These are phyloP conservation scores for Aurelia aurita complex sp. Pacific DNA, from an alignment of 30 jellyfish, hydroid and myxozoan species.

Conservation along the genomic window DNA sequence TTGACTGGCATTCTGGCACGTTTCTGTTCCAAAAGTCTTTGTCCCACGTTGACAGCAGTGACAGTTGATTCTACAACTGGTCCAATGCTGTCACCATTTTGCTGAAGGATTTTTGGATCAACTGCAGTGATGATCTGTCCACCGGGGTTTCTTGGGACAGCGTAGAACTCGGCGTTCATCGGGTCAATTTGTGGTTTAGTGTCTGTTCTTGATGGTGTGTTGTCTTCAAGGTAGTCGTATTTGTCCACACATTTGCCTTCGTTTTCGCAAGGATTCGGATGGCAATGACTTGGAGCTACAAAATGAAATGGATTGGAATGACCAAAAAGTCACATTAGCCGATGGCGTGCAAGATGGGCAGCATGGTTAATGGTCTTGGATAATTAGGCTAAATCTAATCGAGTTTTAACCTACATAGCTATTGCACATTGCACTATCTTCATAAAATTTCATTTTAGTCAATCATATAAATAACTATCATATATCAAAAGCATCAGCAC, in stretches of 20 bases:
- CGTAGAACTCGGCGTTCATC: neutral
- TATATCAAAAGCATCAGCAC: no score
- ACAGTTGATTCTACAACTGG: neutral
- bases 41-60: conserved; percentile 7
- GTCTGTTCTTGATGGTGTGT: neutral
- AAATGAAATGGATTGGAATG: neutral
- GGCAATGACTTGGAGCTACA: conserved; percentile 86
- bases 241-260: conserved; percentile 89
- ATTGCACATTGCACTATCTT: no score
- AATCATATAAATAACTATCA: no score
- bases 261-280: conserved; percentile 98
- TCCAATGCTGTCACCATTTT: conserved; percentile 42
- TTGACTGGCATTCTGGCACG: conserved; percentile 16
- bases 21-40: neutral
- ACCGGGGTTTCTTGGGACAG: conserved; percentile 33
- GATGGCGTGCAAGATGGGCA: no score
- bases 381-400: no score
- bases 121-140: conserved; percentile 43
- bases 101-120: conserved; percentile 43
- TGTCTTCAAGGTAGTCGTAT: conserved; percentile 66
- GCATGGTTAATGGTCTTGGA: no score
- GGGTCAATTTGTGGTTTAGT: neutral
- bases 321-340: no score
- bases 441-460: no score
- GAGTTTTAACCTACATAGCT: no score